Conservation (phyloP, 1,140 invertebrate genomes). For the Habropoda laboriosa region DNA sequence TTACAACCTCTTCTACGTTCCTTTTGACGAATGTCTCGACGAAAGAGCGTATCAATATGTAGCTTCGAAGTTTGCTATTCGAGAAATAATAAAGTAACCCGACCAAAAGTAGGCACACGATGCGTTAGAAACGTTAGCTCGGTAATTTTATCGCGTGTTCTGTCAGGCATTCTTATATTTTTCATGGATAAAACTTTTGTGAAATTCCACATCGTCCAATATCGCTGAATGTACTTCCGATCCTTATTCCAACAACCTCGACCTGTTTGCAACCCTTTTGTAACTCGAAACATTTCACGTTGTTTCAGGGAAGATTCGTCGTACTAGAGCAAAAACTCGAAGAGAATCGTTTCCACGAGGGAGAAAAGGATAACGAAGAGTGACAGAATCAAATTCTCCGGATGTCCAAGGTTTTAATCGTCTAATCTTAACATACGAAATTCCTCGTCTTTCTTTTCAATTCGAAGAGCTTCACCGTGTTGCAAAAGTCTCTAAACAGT, state of each 20-base stretch:
- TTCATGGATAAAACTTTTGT: not conserved
- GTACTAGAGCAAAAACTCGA: not conserved
- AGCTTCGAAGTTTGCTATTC: not conserved
- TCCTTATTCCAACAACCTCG: too few species aligned
- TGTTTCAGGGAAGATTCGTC: not conserved
- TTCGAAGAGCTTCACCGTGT: not conserved
- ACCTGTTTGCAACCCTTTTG: too few species aligned
- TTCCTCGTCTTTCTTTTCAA: too few species aligned
- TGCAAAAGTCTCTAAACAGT: too few species aligned
- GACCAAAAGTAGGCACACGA: not conserved
- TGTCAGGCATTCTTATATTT: too few species aligned
- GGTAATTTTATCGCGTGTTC: not conserved
- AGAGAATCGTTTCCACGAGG: not conserved
- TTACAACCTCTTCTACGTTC: too few species aligned
- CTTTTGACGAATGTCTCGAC: too few species aligned
- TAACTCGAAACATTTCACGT: not conserved
- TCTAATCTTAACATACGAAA: not conserved
- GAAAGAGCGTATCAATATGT: not conserved
- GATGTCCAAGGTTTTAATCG: too few species aligned
- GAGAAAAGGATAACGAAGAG: too few species aligned
- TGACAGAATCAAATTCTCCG: not conserved
- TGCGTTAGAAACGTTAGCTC: not conserved
- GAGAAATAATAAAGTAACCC: not conserved
- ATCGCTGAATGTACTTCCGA: too few species aligned
- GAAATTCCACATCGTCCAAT: too few species aligned